Conservation (phyloP, 2,888 invertebrate species). For the Aproaerema taeniolella region DNA sequence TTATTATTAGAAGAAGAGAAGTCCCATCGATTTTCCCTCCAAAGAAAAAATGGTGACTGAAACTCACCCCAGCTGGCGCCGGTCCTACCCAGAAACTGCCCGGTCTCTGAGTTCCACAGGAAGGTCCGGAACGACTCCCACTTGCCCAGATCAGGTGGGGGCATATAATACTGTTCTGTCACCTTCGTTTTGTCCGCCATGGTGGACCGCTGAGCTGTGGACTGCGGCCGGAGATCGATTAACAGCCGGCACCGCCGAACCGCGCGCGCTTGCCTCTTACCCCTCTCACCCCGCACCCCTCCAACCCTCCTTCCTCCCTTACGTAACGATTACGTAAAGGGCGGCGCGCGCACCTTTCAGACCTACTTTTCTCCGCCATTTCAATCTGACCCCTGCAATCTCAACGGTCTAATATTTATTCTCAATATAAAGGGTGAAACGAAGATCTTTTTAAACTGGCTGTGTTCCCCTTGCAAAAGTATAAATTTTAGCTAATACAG, state of each 20-base stretch:
- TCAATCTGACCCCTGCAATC: slow-evolving; percentile 23
- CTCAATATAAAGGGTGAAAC: background rate
- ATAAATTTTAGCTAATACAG: background rate
- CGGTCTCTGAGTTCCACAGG: slow-evolving; percentile 94
- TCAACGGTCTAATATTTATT: background rate
- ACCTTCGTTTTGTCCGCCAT: slow-evolving; percentile 88
- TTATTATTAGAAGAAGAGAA: background rate
- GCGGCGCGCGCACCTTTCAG: slow-evolving; percentile 59
- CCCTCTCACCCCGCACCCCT: slow-evolving; percentile 38
- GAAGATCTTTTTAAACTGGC: background rate
- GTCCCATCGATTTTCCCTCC: slow-evolving; percentile 43
- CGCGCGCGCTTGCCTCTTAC: slow-evolving; percentile 28
- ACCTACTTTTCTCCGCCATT: slow-evolving; percentile 38
- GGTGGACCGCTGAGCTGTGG: slow-evolving; percentile 58
- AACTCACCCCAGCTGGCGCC: slow-evolving; percentile 97
- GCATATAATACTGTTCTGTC: slow-evolving; percentile 85
- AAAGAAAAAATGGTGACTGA: slow-evolving; percentile 21
- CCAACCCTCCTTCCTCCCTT: slow-evolving; percentile 53
- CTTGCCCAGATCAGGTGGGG: slow-evolving; percentile 88
- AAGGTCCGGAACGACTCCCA: slow-evolving; percentile 92
- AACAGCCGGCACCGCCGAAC: slow-evolving; percentile 49
- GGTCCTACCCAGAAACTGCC: slow-evolving; percentile 93
- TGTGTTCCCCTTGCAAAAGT: background rate
- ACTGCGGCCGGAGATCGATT: slow-evolving; percentile 71
- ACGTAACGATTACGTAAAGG: slow-evolving; percentile 69